Conservation (phyloP, 2,888 invertebrate genomes). For the Branchellion lobata region DNA sequence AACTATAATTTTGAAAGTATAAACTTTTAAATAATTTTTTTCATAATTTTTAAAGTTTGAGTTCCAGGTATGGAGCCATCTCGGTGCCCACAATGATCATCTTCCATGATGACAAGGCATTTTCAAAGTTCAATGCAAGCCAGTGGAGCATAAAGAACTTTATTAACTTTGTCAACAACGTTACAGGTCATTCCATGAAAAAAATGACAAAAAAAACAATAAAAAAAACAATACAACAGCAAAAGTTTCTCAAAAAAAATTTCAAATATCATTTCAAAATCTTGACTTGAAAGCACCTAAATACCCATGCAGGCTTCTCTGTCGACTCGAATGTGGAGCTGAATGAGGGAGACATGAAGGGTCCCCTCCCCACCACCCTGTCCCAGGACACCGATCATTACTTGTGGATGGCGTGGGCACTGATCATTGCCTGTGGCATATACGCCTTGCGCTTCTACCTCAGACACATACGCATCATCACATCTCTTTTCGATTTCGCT, state of each 20-base stretch:
- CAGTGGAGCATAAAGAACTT: slow-evolving; percentile 78
- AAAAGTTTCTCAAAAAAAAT: not conserved
- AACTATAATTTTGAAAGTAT: no score
- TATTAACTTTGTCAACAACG: slow-evolving; percentile 57
- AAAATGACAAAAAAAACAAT: not conserved
- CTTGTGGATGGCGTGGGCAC: slow-evolving; percentile 79
- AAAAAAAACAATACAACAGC: not conserved
- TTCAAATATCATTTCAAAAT: no score
- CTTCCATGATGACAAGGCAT: slow-evolving; percentile 60
- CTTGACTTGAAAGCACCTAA: no score
- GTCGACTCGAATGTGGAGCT: slow-evolving; percentile 49
- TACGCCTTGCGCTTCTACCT: slow-evolving; percentile 37
- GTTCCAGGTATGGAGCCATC: slow-evolving; percentile 61
- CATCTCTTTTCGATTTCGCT: slow-evolving; percentile 43
- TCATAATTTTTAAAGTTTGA: slow-evolving; percentile 50
- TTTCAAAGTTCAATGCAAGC: slow-evolving; percentile 64
- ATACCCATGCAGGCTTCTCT: slow-evolving; percentile 51
- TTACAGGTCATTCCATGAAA: slow-evolving; percentile 55
- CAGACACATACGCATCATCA: slow-evolving; percentile 40
- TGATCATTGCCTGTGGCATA: slow-evolving; percentile 68
- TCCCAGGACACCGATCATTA: slow-evolving; percentile 78
- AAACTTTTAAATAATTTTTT: no score
- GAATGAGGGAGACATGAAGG: slow-evolving; percentile 61
- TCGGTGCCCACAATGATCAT: slow-evolving; percentile 61
- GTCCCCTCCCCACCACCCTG: slow-evolving; percentile 78